Evolutionary conservation across 2,113 vertebrate genomes (phyloP), one percentile per base, ranked within the genome.

Genomic region (Rhinoderma darwinii): DNA sequence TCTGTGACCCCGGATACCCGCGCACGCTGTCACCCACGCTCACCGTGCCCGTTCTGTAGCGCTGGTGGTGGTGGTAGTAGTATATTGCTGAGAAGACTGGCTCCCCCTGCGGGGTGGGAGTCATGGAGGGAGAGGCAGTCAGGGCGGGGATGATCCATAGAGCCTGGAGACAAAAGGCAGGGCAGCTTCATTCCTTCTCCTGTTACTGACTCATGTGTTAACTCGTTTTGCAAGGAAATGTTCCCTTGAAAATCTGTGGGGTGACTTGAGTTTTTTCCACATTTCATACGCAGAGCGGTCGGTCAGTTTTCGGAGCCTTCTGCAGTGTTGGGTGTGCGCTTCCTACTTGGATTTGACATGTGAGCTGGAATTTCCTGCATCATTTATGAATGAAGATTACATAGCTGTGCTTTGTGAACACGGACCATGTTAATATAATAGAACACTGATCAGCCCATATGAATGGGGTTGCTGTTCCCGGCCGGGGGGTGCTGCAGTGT

Each of bases 111-210:
- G 81, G 81, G 87, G 30, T 47, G 59, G 73, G 44, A 5, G 32
- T 47, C 30, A 18, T 66, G 32, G 81, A 82, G 73, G 82, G 87
- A 84, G 81, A 88, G 87, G 81, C 81, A 76, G 81, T 1, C 77
- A 88, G 88, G 72, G 83, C 76, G 83, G 75, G 79, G 88, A 72
- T 56, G 72, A n/a, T 25, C 78, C 66, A 87, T 27, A 27, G 66
- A 87, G 85, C 85, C 85, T 87, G 78, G 78, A 87, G 85, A 87
- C 85, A 87, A 87, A 87, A 87, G 85, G 85, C 78, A 87, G 85
- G 85, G 85, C 47, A 25, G 51, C 56, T 87, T 66, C 68, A 82
- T 74, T 82, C 63, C 66, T 70, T 30, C 75, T 54, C 85, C 85
- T 72, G n/a, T 54, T 35, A 74, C 68, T 87, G 66, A 84, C 78